A percentile compares a stretch with the other conserved stretches of the same genome.
phyloP scores from a whole-genome alignment of 2,888 invertebrate species.

The Harpalus rufipes region DNA sequence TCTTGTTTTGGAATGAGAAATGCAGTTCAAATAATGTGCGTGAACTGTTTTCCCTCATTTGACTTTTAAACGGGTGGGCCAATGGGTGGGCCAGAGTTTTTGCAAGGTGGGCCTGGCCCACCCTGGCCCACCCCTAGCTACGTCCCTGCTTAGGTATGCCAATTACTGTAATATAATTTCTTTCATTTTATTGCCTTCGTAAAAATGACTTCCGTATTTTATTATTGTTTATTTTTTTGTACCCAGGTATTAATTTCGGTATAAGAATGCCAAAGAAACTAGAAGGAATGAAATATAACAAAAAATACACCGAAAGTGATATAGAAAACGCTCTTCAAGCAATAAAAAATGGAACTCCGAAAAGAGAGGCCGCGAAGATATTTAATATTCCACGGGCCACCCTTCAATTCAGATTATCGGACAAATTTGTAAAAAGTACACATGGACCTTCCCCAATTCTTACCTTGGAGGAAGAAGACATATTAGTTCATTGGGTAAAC shows the following conservation, averaged over 20 bases:
- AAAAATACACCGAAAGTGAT: conserved; percentile 62
- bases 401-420: conserved; percentile 66
- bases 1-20: no score
- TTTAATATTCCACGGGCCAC: conserved; percentile 67
- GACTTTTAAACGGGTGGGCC: no score
- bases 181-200: no score
- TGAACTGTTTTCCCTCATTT: no score
- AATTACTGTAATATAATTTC: no score
- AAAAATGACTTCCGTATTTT: no score
- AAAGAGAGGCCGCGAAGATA: conserved; percentile 66
- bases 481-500: conserved; percentile 20
- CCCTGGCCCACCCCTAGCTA: no score
- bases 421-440: conserved; percentile 12
- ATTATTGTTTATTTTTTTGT: background rate
- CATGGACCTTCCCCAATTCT: background rate
- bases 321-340: conserved; percentile 67
- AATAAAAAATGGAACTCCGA: conserved; percentile 67
- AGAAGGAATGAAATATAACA: background rate
- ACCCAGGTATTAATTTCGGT: background rate
- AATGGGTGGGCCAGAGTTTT: no score
- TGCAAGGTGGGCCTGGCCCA: no score
- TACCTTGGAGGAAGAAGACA: background rate
- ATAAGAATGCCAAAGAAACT: background rate
- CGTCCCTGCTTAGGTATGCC: no score
- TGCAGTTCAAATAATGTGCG: no score